phyloP scores from a whole-genome alignment of 1,140 invertebrate species.

The Scaptomyza pallida region DNA sequence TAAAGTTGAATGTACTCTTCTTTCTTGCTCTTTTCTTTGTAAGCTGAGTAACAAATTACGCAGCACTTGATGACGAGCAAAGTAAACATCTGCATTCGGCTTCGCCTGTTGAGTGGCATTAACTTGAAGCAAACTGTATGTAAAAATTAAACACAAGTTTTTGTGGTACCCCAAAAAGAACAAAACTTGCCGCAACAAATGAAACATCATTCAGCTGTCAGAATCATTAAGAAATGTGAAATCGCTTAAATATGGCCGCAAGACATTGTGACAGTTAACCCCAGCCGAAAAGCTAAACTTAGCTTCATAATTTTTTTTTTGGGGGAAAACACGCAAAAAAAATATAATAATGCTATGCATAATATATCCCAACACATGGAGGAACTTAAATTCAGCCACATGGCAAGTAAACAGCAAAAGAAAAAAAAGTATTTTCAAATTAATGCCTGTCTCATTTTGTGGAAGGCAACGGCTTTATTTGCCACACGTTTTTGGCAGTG shows the following conservation, averaged over 20 bases:
- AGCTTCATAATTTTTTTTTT: conserved; percentile 58
- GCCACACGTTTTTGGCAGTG: conserved; percentile 68
- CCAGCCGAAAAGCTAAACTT: conserved; percentile 41
- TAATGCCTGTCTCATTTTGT: conserved; percentile 26
- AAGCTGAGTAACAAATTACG: conserved; percentile 27
- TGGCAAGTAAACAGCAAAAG: conserved; percentile 28
- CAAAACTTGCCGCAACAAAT: conserved; percentile 51
- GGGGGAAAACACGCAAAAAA: background rate
- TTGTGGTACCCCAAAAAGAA: conserved; percentile 27
- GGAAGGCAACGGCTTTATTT: conserved; percentile 29
- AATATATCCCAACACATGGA: conserved; percentile 55
- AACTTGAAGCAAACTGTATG: conserved; percentile 65
- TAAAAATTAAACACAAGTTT: conserved; percentile 55
- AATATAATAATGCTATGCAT: conserved; percentile 17
- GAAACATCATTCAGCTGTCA: conserved; percentile 81
- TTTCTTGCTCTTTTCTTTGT: background rate
- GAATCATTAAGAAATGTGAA: conserved; percentile 79
- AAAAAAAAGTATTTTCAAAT: conserved; percentile 37
- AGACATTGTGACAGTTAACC: conserved; percentile 5
- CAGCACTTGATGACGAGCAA: background rate
- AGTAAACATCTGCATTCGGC: conserved; percentile 18
- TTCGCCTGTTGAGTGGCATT: conserved; percentile 62
- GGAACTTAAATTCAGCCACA: conserved; percentile 42
- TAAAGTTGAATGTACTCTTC: too few species aligned
- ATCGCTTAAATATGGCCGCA: conserved; percentile 71